Evolutionary conservation across 92 coral and sea anemone species (phyloP), one percentile per base, ranked within the genome.

Genomic region (Porites evermanni): DNA sequence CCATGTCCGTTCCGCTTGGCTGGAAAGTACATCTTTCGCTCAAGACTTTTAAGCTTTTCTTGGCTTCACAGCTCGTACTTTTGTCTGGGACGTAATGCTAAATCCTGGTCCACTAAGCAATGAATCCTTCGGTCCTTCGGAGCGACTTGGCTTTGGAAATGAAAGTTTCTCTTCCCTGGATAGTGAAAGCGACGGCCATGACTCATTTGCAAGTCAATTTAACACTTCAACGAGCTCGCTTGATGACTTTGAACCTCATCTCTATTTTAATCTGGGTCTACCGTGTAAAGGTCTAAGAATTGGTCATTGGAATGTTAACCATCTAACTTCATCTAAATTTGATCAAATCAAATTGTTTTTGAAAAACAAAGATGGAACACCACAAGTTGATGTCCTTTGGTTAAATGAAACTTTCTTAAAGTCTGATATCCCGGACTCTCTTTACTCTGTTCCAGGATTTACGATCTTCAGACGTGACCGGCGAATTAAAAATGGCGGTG

Each of bases 121-220:
- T 73, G 72, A 26, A 79, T 86, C 18, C 70, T 58, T 70, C 81
- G 51, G 79, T 38, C 63, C 60, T 75, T 75, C 58, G 4, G 75
- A 80, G 72, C 74, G 75, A 64, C 80, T 78, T 64, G 70, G 76
- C 67, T 64, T 86, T 52, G 58, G 67, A 19, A 78, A 86, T 71
- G 79, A 86, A 86, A 80, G 86, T 78, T 86, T 86, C 78, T 86
- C 90, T 66, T 86, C 87, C 53, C 79, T 52, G 90, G 90, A 86
- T 52, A 86, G 90, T n/a, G 90, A 87, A 80, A 79, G 90, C 81
- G 77, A 86, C 66, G 72, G 79, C 53, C 24, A 50, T 53, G 67
- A 5, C 66, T 53, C 51, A 77, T 77, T 77, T 77, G 79, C 74
- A 86, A 68, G 90, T 79, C 77, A 86, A 79, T 77, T 58, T 50